phyloP scores from a whole-genome alignment of 1,140 invertebrate species.

The Proctacanthus coquilletti region DNA sequence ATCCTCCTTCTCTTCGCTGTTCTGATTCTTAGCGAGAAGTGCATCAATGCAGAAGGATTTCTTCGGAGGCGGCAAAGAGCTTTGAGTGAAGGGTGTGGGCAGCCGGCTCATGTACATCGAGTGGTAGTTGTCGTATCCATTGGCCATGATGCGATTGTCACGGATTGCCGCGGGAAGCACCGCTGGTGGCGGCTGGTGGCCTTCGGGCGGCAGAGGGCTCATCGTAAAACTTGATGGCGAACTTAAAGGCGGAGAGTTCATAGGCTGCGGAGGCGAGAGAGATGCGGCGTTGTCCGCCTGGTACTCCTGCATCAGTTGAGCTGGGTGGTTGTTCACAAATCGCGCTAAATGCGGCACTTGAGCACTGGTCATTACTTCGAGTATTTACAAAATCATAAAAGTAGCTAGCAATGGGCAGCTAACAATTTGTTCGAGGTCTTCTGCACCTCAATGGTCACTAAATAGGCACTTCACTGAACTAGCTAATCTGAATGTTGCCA shows the following conservation, averaged over 20 bases:
- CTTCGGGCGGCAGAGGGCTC: not conserved
- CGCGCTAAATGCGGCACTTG: not conserved
- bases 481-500: no score
- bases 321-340: not conserved
- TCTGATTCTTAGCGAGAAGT: conserved; percentile 33
- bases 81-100: not conserved
- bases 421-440: no score
- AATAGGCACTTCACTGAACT: no score
- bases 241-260: not conserved
- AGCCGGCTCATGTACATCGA: not conserved
- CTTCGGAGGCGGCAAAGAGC: conserved; percentile 18
- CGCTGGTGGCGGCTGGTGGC: not conserved
- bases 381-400: no score
- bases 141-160: not conserved
- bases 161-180: not conserved
- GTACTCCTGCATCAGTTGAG: not conserved
- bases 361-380: not conserved
- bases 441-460: no score
- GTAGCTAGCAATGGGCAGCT: no score
- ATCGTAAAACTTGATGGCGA: not conserved
- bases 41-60: conserved; percentile 54
- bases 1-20: conserved; percentile 11
- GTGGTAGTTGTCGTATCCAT: not conserved
- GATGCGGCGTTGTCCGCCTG: not conserved
- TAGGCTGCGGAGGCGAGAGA: not conserved